A percentile compares a stretch with the other conserved stretches of the same genome.
phyloP scores from a whole-genome alignment of 2,113 vertebrate genomes.

The Platysteira castanea region DNA sequence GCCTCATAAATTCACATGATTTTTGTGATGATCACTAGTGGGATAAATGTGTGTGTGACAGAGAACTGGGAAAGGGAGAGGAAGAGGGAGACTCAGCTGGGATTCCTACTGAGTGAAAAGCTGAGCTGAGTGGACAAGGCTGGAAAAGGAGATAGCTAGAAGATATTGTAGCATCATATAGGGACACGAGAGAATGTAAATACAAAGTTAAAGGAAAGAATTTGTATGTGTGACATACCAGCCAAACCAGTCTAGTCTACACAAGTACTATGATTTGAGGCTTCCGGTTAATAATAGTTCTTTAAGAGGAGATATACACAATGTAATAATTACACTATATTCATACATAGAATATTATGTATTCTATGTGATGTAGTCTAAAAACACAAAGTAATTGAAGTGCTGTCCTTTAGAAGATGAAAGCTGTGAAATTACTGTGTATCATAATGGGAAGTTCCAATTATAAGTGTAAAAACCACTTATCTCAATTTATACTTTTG shows the following conservation, averaged over 20 bases:
- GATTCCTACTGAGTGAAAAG: background rate
- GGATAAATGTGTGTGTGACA: background rate
- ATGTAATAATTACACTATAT: background rate
- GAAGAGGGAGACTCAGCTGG: background rate
- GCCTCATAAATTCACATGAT: background rate
- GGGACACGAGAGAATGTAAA: background rate
- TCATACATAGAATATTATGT: background rate
- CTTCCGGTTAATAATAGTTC: background rate
- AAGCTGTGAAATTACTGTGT: background rate
- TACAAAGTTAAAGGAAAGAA: background rate
- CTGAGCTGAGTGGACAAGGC: background rate
- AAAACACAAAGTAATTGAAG: background rate
- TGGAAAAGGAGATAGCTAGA: background rate
- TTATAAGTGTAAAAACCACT: background rate
- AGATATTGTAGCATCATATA: background rate
- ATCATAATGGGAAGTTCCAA: background rate
- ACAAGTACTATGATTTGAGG: background rate
- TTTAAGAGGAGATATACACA: background rate
- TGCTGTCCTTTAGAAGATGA: background rate
- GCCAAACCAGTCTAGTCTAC: background rate
- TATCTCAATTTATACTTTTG: background rate
- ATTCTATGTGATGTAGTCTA: background rate
- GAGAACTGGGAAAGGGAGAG: background rate
- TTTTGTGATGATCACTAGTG: background rate
- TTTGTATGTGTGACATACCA: background rate